phyloP scores from a whole-genome alignment of 2,113 vertebrate species.

The Oostethus manadensis region DNA sequence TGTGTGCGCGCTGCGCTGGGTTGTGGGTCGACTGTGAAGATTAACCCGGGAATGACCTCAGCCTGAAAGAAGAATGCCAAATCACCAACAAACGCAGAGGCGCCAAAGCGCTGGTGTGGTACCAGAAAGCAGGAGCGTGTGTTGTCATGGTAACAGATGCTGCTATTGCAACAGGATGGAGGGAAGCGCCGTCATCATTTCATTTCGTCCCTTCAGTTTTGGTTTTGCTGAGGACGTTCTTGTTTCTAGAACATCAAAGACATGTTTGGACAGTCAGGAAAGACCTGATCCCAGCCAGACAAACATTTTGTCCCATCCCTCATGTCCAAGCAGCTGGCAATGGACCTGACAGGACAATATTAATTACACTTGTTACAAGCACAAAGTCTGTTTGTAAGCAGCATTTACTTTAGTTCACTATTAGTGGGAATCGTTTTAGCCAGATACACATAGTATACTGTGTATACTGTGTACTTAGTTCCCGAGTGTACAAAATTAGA shows the following conservation, averaged over 20 bases:
- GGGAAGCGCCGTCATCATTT: not conserved
- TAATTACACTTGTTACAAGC: too few relatives aligned
- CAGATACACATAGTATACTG: too few relatives aligned
- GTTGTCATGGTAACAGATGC: slow-evolving; percentile 5
- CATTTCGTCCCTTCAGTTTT: not conserved
- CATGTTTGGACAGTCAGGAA: not conserved
- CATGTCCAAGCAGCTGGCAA: too few relatives aligned
- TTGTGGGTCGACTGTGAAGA: slow-evolving; percentile 36
- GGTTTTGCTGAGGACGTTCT: not conserved
- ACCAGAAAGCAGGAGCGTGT: not conserved
- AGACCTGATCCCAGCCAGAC: too few relatives aligned
- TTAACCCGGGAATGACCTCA: slow-evolving; percentile 46
- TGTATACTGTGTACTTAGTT: too few relatives aligned
- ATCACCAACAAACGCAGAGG: not conserved
- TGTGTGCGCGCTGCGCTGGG: slow-evolving; percentile 36
- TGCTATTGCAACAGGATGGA: not conserved
- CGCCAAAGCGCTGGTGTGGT: not conserved
- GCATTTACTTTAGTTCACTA: too few relatives aligned
- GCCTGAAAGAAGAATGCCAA: slow-evolving; percentile 38
- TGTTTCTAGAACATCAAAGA: not conserved
- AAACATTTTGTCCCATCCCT: too few relatives aligned
- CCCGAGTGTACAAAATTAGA: too few relatives aligned
- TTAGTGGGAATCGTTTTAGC: too few relatives aligned
- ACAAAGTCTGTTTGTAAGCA: too few relatives aligned
- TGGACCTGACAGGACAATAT: too few relatives aligned